Evolutionary conservation across 2,113 vertebrate genomes (phyloP).

Genomic region (Petaurus breviceps): DNA sequence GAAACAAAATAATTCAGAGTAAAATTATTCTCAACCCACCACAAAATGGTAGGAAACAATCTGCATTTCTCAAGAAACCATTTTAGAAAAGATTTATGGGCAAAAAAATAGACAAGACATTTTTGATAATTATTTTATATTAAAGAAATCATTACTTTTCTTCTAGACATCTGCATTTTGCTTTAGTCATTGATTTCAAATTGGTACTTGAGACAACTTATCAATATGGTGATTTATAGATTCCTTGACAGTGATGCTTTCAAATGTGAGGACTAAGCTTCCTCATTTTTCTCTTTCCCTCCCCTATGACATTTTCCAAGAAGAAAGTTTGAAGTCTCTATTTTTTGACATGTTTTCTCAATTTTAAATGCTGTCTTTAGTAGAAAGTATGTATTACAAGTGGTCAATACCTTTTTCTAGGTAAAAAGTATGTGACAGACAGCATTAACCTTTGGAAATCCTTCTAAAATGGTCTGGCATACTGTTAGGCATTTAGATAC

Average conservation of each 20-base stretch:
- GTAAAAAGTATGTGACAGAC: slow-evolving; percentile 2
- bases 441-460: background rate
- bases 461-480: background rate
- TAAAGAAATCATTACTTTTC: background rate
- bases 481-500: background rate
- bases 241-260: background rate
- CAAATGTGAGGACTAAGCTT: background rate
- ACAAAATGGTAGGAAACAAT: background rate
- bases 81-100: background rate
- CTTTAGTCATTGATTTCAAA: slow-evolving; percentile 13
- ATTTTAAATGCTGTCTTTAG: slow-evolving; percentile 64
- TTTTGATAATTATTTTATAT: background rate
- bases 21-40: background rate
- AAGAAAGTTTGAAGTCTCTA: background rate
- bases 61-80: background rate
- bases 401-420: slow-evolving; percentile 15
- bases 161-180: background rate
- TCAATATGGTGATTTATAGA: background rate
- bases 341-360: slow-evolving; percentile 57
- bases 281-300: background rate
- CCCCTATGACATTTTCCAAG: background rate
- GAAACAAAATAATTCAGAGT: background rate
- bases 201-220: background rate
- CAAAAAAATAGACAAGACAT: background rate
- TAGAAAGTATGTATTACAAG: slow-evolving; percentile 60